Base-by-base conservation (phyloP, 2,888 invertebrate species). In the Lithophane semibrunnea region DNA sequence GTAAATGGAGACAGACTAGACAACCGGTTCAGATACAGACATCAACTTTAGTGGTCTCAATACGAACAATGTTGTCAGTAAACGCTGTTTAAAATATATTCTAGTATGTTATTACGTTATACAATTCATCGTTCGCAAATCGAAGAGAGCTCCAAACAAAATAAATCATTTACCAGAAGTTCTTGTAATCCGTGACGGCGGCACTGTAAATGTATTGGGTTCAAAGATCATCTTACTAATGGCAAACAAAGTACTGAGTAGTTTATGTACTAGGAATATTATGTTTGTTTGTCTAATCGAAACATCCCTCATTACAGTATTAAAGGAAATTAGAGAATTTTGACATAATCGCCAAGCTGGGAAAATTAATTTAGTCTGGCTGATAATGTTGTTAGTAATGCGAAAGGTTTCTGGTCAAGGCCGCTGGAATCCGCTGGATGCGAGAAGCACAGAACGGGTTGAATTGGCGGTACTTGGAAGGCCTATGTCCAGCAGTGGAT, bases 121-220 rank as follows among this genome's bases (percentile, higher is more conserved):
- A 42, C 49, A 47, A 52, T 24, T 54, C 37, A 47, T 73, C 21
- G 63, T 8, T 71, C 21, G 69, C 37, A 60, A 82, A 72, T 72
- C 21, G 24, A 68, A 65, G 37, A 79, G 67, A 71, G 52, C 42
- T 75, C 10, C n/a, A 71, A 82, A 75, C 60, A 69, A 72, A 72
- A 79, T 79, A 79, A 83, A 75, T 75, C 68, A 69, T 47, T 44
- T 42, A 61, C 13, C 24, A 79, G 37, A 61, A 69, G 47, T 73
- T 79, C 52, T 54, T 29, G 56, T 44, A 69, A 61, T 13, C 44
- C 37, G 60, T 79, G 65, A 69, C 79, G 75, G 79, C 49, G 13
- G 21, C 21, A 13, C 47, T 37, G 37, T 58, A 73, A 73, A 58
- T 63, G 13, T 56, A 72, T 68, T 13, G 52, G 37, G 49, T 79